phyloP scores from a whole-genome alignment of 2,888 invertebrate species.

The Chrysolina americana region DNA sequence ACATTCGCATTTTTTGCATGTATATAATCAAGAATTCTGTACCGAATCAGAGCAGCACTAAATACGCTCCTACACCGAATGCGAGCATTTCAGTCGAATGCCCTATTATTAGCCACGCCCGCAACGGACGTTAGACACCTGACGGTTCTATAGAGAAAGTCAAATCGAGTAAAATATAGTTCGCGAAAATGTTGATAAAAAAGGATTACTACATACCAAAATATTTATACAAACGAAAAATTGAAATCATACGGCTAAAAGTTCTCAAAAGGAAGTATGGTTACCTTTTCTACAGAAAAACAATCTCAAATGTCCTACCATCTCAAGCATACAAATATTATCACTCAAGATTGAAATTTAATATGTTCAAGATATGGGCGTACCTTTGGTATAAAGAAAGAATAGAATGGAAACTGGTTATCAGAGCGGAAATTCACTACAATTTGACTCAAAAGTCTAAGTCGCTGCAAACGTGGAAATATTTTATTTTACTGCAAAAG shows the following conservation, averaged over 20 bases:
- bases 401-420: constrained; percentile 57
- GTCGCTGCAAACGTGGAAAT: constrained; percentile 54
- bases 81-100: too few species aligned
- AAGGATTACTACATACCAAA: constrained; percentile 50
- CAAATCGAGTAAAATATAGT: not conserved
- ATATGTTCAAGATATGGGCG: constrained; percentile 53
- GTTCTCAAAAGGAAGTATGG: constrained; percentile 59
- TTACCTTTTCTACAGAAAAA: constrained; percentile 59
- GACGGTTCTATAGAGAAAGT: not conserved
- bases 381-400: constrained; percentile 56
- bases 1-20: too few species aligned
- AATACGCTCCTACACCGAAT: too few species aligned
- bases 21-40: too few species aligned
- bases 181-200: constrained; percentile 35
- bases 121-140: too few species aligned
- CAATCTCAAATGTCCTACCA: constrained; percentile 56
- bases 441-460: constrained; percentile 53
- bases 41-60: too few species aligned
- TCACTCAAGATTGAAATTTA: constrained; percentile 42
- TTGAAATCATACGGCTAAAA: constrained; percentile 52
- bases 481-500: constrained; percentile 47
- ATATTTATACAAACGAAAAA: constrained; percentile 54
- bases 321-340: constrained; percentile 55
- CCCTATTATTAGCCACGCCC: too few species aligned
- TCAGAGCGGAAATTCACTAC: constrained; percentile 60